These are phyloP conservation scores for Hypolimnas misippus DNA, from an alignment of 2,888 invertebrate species.

Conservation along the genomic window DNA sequence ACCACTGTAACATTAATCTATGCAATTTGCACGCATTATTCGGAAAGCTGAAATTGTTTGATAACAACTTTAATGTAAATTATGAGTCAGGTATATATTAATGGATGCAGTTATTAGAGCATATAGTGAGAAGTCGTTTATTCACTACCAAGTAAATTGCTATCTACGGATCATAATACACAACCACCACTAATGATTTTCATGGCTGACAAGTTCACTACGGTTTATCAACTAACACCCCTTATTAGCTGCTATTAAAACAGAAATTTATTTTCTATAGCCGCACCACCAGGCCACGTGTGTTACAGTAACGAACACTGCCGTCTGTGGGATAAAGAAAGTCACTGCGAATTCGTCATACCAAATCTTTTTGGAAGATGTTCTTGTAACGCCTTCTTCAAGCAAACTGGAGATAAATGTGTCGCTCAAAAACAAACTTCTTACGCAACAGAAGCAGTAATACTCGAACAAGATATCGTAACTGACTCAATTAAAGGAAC, in stretches of 20 bases:
- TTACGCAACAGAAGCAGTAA: constrained; percentile 68
- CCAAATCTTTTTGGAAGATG: constrained; percentile 95
- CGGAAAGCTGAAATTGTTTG: background rate
- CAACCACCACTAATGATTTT: constrained; percentile 43
- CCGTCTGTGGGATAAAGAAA: constrained; percentile 91
- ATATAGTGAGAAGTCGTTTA: constrained; percentile 62
- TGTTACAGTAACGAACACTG: constrained; percentile 96
- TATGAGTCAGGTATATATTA: constrained; percentile 8
- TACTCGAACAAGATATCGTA: constrained; percentile 67
- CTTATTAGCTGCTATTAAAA: constrained; percentile 22
- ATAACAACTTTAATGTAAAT: background rate
- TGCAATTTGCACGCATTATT: background rate
- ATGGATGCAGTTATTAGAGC: constrained; percentile 58
- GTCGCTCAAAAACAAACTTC: constrained; percentile 67
- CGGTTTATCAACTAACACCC: constrained; percentile 24
- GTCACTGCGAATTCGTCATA: constrained; percentile 95
- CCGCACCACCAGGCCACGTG: constrained; percentile 92
- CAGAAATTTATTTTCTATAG: constrained; percentile 76
- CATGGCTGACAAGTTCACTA: constrained; percentile 38
- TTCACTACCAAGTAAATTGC: constrained; percentile 64
- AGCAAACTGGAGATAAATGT: constrained; percentile 87
- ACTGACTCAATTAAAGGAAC: constrained; percentile 48
- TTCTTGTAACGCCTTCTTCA: constrained; percentile 88
- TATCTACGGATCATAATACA: constrained; percentile 48
- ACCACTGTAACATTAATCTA: too few relatives aligned